These are phyloP conservation scores for Agraylea sexmaculata DNA, from an alignment of 1,140 invertebrate species.

Conservation along the genomic window DNA sequence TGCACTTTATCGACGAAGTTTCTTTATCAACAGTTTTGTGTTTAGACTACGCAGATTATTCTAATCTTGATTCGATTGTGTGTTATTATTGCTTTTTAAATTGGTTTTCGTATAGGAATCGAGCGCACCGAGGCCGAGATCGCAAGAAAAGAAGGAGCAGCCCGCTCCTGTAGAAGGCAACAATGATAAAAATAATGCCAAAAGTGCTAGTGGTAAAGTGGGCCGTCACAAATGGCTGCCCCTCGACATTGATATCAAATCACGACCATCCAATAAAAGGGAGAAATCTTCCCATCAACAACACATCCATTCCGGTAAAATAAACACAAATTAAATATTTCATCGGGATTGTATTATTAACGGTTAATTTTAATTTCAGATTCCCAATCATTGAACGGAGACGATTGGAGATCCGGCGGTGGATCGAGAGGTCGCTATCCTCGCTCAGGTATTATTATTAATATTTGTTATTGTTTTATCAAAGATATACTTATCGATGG, in stretches of 20 bases:
- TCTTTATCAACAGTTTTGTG: background rate
- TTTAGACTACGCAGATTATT: slow-evolving; percentile 1
- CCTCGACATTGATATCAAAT: slow-evolving; percentile 16
- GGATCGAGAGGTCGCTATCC: slow-evolving; percentile 10
- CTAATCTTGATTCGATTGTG: background rate
- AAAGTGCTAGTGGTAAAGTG: slow-evolving; percentile 6
- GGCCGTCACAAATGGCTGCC: slow-evolving; percentile 17
- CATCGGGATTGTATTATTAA: too few relatives aligned
- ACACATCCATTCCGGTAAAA: too few relatives aligned
- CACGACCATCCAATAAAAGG: slow-evolving; percentile 8
- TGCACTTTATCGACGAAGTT: background rate
- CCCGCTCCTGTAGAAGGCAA: slow-evolving; percentile 5
- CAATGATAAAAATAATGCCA: slow-evolving; percentile 1
- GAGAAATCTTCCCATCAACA: too few relatives aligned
- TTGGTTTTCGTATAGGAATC: slow-evolving; percentile 4
- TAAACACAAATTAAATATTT: too few relatives aligned
- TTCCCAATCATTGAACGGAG: slow-evolving; percentile 18
- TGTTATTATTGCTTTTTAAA: slow-evolving; percentile 1
- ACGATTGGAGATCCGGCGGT: slow-evolving; percentile 15
- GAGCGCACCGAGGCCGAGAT: slow-evolving; percentile 7
- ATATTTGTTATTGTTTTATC: background rate
- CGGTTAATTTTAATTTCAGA: slow-evolving; percentile 12
- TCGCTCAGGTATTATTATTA: slow-evolving; percentile 11
- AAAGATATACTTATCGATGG: background rate
- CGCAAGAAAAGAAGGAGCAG: slow-evolving; percentile 13